phyloP scores from a whole-genome alignment of 2,888 invertebrate species.

The Clostera curtula region DNA sequence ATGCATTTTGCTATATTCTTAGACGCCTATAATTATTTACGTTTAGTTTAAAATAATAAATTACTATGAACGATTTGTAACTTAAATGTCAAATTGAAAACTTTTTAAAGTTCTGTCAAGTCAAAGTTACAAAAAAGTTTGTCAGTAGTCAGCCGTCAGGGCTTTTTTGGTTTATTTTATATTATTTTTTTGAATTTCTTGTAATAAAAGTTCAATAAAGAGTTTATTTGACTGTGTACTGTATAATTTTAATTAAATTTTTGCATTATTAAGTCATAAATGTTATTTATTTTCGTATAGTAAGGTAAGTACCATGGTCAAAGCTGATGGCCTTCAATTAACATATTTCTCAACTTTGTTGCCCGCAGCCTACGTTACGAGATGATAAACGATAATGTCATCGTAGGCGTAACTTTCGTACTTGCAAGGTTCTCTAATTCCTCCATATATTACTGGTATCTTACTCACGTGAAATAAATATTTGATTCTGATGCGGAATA shows the following conservation, averaged over 20 bases:
- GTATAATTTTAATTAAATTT: slow-evolving; percentile 2
- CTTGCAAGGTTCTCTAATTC: slow-evolving; percentile 34
- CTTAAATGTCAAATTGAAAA: too few relatives aligned
- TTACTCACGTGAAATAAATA: too few relatives aligned
- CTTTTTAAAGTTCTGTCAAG: background rate
- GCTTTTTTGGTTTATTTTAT: background rate
- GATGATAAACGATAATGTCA: slow-evolving; percentile 40
- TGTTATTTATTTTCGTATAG: slow-evolving; percentile 10
- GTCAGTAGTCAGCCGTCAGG: background rate
- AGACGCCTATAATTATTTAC: too few relatives aligned
- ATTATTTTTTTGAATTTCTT: background rate
- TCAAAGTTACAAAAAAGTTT: background rate
- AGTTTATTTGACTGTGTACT: background rate
- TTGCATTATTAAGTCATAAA: slow-evolving; percentile 17
- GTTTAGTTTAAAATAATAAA: too few relatives aligned
- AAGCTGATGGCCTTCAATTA: slow-evolving; percentile 61
- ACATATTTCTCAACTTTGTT: slow-evolving; percentile 60
- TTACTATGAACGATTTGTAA: too few relatives aligned
- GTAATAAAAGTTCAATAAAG: slow-evolving; percentile 2
- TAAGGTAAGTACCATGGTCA: slow-evolving; percentile 34
- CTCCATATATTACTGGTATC: slow-evolving; percentile 11
- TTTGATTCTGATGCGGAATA: slow-evolving; percentile 7
- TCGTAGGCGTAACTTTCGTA: slow-evolving; percentile 51
- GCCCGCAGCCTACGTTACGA: slow-evolving; percentile 45
- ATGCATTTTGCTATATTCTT: too few relatives aligned